A percentile compares a stretch with the other conserved stretches of the same genome.
phyloP scores from a whole-genome alignment of 1,140 invertebrate genomes.

The Pararge aegeria region DNA sequence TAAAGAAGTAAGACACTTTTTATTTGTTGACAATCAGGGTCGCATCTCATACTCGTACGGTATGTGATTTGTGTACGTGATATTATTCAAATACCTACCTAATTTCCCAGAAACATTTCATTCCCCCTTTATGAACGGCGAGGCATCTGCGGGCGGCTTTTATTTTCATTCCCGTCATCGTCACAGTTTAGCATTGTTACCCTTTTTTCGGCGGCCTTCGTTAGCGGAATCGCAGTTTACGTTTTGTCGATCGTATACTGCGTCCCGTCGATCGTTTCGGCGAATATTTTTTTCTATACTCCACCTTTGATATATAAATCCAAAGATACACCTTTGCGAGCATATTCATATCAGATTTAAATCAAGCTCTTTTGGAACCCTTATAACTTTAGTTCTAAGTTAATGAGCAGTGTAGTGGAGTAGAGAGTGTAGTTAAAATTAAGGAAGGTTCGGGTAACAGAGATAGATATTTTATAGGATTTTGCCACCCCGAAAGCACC shows the following conservation, averaged over 20 bases:
- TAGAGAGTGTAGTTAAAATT: too few species aligned
- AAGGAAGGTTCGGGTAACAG: too few species aligned
- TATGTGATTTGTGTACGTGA: too few species aligned
- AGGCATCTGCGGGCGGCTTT: constrained; percentile 35
- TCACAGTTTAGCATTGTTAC: constrained; percentile 67
- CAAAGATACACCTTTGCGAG: background rate
- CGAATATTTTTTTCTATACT: constrained; percentile 30
- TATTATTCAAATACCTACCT: background rate
- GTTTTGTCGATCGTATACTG: constrained; percentile 38
- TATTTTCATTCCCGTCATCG: constrained; percentile 52
- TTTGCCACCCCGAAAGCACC: too few species aligned
- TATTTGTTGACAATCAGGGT: too few species aligned
- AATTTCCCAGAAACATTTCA: constrained; percentile 46
- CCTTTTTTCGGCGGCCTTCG: constrained; percentile 50
- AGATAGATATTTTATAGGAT: too few species aligned
- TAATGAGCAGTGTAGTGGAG: too few species aligned
- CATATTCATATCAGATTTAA: too few species aligned
- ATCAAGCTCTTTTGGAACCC: too few species aligned
- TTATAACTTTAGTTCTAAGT: too few species aligned
- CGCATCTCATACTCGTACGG: too few species aligned
- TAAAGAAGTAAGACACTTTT: too few species aligned
- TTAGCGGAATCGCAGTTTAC: constrained; percentile 40
- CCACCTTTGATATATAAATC: background rate
- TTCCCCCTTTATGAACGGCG: constrained; percentile 30
- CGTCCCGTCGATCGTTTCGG: constrained; percentile 35